Conservation (phyloP, 2,888 invertebrate species). For the Drosophila prostipennis region DNA sequence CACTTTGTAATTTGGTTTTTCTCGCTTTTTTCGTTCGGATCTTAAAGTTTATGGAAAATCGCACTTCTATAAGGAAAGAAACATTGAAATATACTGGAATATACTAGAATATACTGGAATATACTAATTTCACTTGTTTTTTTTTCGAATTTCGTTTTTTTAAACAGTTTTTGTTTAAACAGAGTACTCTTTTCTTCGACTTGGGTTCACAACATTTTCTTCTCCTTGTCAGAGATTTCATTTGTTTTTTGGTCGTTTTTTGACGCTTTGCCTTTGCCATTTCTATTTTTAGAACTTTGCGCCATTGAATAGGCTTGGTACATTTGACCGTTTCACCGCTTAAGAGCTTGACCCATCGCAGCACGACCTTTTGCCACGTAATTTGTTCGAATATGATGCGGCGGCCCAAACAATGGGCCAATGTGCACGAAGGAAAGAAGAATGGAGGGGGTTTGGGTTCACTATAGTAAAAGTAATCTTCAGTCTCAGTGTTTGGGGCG, state of each 20-base stretch:
- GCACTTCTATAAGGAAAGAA: too few relatives aligned
- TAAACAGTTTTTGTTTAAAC: neutral
- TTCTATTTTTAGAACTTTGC: conserved; percentile 36
- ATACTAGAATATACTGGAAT: too few relatives aligned
- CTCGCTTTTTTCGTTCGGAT: neutral
- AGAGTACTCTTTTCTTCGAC: conserved; percentile 16
- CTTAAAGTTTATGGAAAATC: neutral
- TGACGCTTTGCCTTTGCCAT: neutral
- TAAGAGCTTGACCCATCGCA: conserved; percentile 29
- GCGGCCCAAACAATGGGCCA: conserved; percentile 30
- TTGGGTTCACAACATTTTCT: neutral
- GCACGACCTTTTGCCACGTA: conserved; percentile 54
- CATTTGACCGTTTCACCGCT: conserved; percentile 11
- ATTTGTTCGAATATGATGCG: conserved; percentile 63
- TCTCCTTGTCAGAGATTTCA: neutral
- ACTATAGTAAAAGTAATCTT: conserved; percentile 61
- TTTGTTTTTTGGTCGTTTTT: conserved; percentile 19
- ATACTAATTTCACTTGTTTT: too few relatives aligned
- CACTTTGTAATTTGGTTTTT: conserved; percentile 52
- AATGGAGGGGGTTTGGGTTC: neutral
- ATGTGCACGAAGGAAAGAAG: conserved; percentile 7
- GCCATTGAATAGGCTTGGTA: conserved; percentile 29
- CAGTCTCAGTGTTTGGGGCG: conserved; percentile 38
- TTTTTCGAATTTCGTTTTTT: too few relatives aligned
- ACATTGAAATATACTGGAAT: too few relatives aligned